phyloP scores from a whole-genome alignment of 1,140 invertebrate genomes.

The Triops longicaudatus region DNA sequence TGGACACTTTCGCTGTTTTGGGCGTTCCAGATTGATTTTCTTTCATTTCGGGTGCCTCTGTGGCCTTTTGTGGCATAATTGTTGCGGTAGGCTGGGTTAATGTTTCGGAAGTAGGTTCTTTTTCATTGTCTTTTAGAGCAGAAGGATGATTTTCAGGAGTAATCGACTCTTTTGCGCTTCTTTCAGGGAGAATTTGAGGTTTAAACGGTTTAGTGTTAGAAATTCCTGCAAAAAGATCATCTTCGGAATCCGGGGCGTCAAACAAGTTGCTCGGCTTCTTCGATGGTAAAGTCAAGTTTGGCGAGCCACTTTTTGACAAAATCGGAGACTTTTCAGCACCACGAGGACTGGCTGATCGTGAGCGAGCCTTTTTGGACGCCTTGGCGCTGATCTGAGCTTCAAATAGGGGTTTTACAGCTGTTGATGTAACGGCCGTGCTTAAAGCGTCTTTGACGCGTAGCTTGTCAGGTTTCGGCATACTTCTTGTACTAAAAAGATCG shows the following conservation, averaged over 20 bases:
- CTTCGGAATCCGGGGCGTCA: slow-evolving; percentile 10
- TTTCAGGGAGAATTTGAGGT: background rate
- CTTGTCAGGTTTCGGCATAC: background rate
- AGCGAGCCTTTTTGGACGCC: background rate
- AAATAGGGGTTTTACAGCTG: background rate
- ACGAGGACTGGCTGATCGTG: background rate
- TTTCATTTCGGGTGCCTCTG: background rate
- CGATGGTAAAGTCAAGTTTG: background rate
- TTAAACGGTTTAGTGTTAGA: background rate
- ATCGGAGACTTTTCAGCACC: background rate
- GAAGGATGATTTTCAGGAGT: background rate
- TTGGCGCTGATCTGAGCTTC: background rate
- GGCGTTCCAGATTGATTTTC: background rate
- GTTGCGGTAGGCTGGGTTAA: background rate
- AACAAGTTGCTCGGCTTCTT: background rate
- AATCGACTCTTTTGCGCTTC: too few relatives aligned
- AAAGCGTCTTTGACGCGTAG: background rate
- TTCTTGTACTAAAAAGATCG: background rate
- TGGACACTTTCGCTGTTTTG: background rate
- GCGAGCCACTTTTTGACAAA: background rate
- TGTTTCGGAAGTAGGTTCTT: background rate
- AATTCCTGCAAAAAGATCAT: slow-evolving; percentile 23
- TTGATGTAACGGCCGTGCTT: background rate
- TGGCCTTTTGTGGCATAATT: background rate
- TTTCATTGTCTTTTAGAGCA: background rate